These are phyloP conservation scores for Holothuria glaberrima DNA, from an alignment of 35 echinoderm and acorn worm species.

Conservation along the genomic window DNA sequence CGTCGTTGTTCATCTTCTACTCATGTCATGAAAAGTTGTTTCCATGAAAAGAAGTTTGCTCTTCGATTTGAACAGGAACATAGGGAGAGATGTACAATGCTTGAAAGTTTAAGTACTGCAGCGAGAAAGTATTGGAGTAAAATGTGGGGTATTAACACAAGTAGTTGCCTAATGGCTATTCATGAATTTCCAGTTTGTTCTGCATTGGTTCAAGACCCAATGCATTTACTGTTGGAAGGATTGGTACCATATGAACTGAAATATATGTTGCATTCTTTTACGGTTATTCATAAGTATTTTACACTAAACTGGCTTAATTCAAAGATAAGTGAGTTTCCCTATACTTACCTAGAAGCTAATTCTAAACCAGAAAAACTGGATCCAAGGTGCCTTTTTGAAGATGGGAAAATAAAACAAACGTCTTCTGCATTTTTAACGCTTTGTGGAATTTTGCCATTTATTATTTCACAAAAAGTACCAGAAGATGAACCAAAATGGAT, in stretches of 20 bases:
- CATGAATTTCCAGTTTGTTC: constrained; percentile 37
- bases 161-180: constrained; percentile 62
- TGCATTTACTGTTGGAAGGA: constrained; percentile 78
- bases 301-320: constrained; percentile 72
- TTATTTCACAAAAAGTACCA: constrained; percentile 60
- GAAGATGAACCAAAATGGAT: constrained; percentile 58
- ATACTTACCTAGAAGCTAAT: constrained; percentile 34
- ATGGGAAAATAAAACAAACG: constrained; percentile 54
- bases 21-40: constrained; percentile 60
- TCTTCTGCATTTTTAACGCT: constrained; percentile 68
- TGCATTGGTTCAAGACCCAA: constrained; percentile 69
- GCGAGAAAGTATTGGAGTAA: constrained; percentile 71
- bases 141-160: constrained; percentile 70
- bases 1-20: constrained; percentile 44
- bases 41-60: constrained; percentile 44
- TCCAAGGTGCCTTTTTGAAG: constrained; percentile 10
- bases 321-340: constrained; percentile 43
- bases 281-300: constrained; percentile 48
- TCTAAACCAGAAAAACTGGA: constrained; percentile 50
- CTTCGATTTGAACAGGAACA: constrained; percentile 58
- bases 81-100: constrained; percentile 26
- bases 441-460: constrained; percentile 56
- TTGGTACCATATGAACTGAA: constrained; percentile 71
- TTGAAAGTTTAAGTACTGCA: neutral
- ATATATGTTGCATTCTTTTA: constrained; percentile 47